Base-by-base conservation (phyloP, 2,888 invertebrate species). In the Eupelmus urozonus region DNA sequence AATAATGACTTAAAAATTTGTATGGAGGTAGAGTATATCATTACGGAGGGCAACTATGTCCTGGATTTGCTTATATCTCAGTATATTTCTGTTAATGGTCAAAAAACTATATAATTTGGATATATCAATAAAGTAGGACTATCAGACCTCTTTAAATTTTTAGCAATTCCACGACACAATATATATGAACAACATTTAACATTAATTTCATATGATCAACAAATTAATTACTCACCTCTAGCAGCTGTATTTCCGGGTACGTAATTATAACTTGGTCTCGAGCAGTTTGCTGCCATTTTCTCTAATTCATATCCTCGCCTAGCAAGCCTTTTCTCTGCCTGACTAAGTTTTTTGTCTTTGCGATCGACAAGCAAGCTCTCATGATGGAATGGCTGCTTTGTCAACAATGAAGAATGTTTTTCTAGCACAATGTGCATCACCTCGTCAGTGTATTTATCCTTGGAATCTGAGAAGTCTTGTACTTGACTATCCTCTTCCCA, bases 261-360 rank as follows among this genome's bases (percentile, higher is more conserved):
- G 45, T 90, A 90, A 77, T 88, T 90, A 78, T 91, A 90, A 84
- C 93, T 93, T 13, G 94, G 94, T 62, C 88, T 87, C 0, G 90
- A 90, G 65, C 93, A 94, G 53, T 92, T 90, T 0, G 94, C 93
- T 0, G 96, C 96, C 89, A 96, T 96, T 91, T 98, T 98, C 87
- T 98, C 98, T 82, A 97, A 91, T 88, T 98, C 98, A 88, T 98
- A 98, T 55, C 96, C 95, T 81, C 97, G 93, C 87, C 98, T 96
- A 0, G 98, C 98, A 71, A 98, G 91, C 82, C 97, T 92, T 89
- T 98, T 98, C 88, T 98, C 98, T 34, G 96, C 96, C 87, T 96
- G 95, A 0, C 98, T 97, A 57, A 98, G 90, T 86, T 98, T 97
- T 89, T 98, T 96, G 86, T 98, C 98, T 87, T 98, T 98, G 57